Base-by-base conservation (phyloP, 2,888 invertebrate species). In the Sarcophaga caerulescens region DNA sequence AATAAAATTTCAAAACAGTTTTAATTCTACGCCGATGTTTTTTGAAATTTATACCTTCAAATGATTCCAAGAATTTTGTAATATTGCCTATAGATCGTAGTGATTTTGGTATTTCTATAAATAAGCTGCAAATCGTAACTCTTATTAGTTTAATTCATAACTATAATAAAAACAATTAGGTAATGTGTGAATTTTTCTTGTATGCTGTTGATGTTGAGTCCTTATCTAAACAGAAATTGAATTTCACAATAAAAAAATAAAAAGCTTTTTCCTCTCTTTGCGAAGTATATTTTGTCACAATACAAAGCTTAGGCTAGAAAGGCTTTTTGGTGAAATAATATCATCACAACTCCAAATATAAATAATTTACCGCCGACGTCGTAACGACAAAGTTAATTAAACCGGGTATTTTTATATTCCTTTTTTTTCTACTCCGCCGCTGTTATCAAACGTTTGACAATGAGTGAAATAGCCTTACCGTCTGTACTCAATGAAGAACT, bases 51-150 rank as follows among this genome's bases (percentile, higher is more conserved):
- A 87, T 68, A 4, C 70, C 65, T 17, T 86, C 88, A 35, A 89
- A 87, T 57, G 89, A 85, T 21, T 87, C 88, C 62, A 89, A 57
- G 66, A 88, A 89, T 75, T 87, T 87, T 1, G 76, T 74, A 45
- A 89, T 84, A 52, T 88, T 79, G 3, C 69, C 66, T 6, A 85
- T 71, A 65, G 71, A 84, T 59, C 47, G 45, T 1, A 89, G 68
- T 62, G 25, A 75, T 3, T 65, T 14, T 0, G 89, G 89, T 1
- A 89, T 85, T 76, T 89, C 84, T n/a, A 85, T 75, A 71, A 81
- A 89, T 25, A 85, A 68, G 25, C 89, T 89, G 44, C 1, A 74
- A 57, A 57, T 47, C 57, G 65, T 66, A 79, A 25, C 19, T 11
- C n/a, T 11, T 25, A 8, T 47, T n/a, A 19, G 44, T n/a, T 44